A percentile compares a stretch with the other conserved stretches of the same genome.
phyloP scores from a whole-genome alignment of 2,888 invertebrate genomes.

The Metacarcinus magister region DNA sequence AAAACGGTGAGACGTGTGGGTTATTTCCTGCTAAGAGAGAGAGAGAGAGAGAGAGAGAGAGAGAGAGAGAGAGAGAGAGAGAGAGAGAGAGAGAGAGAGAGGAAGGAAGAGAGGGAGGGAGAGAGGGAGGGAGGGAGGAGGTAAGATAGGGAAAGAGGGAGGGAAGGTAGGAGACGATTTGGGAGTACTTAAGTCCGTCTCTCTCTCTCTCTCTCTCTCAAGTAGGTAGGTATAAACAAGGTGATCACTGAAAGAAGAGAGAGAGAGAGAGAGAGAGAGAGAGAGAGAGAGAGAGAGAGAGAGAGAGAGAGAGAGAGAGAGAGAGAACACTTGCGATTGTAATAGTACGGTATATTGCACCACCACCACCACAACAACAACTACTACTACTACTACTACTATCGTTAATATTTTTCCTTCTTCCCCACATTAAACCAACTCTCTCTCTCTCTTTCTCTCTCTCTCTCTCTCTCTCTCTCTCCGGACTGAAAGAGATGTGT shows the following conservation, averaged over 20 bases:
- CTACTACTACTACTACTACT: too few species aligned
- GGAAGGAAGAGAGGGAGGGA: too few species aligned
- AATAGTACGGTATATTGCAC: too few species aligned
- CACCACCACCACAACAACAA: neutral
- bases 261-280: constrained; percentile 9
- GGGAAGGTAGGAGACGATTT: too few species aligned
- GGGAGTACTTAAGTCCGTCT: too few species aligned
- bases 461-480: neutral
- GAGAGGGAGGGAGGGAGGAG: neutral
- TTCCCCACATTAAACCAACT: neutral
- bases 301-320: neutral
- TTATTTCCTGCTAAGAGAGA: neutral
- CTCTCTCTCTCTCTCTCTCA: too few species aligned
- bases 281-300: neutral
- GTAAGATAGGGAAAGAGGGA: neutral
- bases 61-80: neutral
- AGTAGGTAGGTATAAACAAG: too few species aligned
- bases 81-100: neutral
- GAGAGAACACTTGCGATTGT: too few species aligned
- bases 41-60: neutral
- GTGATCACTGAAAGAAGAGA: too few species aligned
- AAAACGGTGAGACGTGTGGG: neutral
- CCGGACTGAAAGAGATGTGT: neutral
- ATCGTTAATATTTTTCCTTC: neutral
- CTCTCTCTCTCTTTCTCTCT: too few species aligned